Percentiles rank a stretch among this genome's conserved stretches.
Conservation (phyloP, 2,113 vertebrate species). For the Hippocampus guttulatus region DNA sequence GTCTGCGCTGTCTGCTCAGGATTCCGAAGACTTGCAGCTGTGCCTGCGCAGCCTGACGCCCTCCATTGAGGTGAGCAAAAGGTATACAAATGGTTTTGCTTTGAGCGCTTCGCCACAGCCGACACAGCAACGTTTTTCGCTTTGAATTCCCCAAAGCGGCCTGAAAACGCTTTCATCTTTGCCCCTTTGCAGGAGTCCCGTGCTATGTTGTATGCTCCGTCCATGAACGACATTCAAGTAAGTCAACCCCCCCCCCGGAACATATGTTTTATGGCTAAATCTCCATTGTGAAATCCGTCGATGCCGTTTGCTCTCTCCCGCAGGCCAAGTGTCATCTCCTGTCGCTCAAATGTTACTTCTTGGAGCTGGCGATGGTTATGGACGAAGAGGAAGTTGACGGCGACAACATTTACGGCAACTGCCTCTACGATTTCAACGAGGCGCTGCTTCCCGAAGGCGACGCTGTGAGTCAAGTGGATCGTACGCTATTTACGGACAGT, state of each 20-base stretch:
- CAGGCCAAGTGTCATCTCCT: conserved; percentile 36
- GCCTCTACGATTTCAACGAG: conserved; percentile 5
- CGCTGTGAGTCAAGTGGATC: conserved; percentile 2
- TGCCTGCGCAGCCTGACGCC: not conserved
- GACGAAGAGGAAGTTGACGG: conserved; percentile 27
- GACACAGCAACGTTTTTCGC: not conserved
- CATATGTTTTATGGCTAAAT: no score
- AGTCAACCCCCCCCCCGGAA: conserved; percentile 17
- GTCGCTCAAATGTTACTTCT: conserved; percentile 61
- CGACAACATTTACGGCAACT: rapidly evolving
- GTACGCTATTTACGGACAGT: no score
- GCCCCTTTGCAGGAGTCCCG: conserved; percentile 54
- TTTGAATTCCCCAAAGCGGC: not conserved
- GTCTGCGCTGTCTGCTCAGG: rapidly evolving
- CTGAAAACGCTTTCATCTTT: not conserved
- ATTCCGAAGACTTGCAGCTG: rapidly evolving
- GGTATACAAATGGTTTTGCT: conserved; percentile 21
- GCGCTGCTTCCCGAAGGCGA: rapidly evolving
- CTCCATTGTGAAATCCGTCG: not conserved
- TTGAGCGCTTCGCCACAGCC: not conserved
- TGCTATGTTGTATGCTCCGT: conserved; percentile 60
- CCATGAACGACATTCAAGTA: conserved; percentile 35
- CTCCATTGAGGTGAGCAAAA: conserved; percentile 54
- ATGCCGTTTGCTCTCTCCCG: not conserved
- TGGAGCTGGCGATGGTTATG: conserved; percentile 61